Evolutionary conservation across 1,140 invertebrate genomes (phyloP), one percentile per base, ranked within the genome.

Genomic region (Elymnias hypermnestra): DNA sequence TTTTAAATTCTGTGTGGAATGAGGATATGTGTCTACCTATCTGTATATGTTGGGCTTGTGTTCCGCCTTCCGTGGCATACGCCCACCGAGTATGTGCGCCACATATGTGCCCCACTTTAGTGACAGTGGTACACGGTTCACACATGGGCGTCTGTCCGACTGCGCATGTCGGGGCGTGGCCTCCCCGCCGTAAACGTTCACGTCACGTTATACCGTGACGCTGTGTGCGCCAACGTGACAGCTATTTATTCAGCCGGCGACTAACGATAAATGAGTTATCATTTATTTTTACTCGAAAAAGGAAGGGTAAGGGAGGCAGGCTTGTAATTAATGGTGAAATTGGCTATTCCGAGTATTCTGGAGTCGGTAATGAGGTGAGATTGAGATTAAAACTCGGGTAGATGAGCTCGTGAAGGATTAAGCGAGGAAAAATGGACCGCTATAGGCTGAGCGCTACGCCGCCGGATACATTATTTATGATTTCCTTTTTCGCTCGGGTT

Each of bases 261-360:
- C 62, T 57, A 63, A 77, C 71, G 69, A 84, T 84, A 84, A 84
- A 84, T 82, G 77, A 81, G 63, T 84, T 81, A 84, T 81, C 81
- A 84, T 84, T 84, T 82, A 84, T 84, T 84, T 84, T 84, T 84
- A 78, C 79, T 62, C 69, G 66, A 71, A 79, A 79, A 70, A 68
- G 72, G 72, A 73, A 72, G 73, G 77, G 77, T 72, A 67, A 67
- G 71, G 64, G 68, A 55, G 62, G 59, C 51, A 41, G 53, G 53
- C 54, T 57, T 53, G 73, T 83, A 84, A 84, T 84, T 82, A 84
- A 84, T 84, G 81, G 63, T 60, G 65, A 69, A 82, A 84, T 82
- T 79, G 81, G 75, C 77, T 76, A 76, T 82, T 79, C 77, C 73
- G 64, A 83, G 77, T 79, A 75, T 83, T 79, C 72, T 61, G 66